phyloP scores from a whole-genome alignment of 1,140 invertebrate species.

The Cherax quadricarinatus region DNA sequence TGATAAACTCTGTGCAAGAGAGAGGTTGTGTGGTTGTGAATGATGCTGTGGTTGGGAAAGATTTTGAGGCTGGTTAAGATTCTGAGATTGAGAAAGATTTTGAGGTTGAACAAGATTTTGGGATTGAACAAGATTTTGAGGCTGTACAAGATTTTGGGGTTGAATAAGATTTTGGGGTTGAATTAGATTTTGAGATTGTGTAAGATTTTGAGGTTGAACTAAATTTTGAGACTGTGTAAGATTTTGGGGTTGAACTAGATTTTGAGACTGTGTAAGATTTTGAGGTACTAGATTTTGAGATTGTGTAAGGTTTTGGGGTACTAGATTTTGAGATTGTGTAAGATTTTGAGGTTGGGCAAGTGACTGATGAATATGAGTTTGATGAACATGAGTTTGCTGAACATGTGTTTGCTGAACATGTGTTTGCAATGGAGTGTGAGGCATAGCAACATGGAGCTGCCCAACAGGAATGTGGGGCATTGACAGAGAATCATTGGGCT shows the following conservation, averaged over 20 bases:
- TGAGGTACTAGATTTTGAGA: slow-evolving; percentile 46
- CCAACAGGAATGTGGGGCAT: slow-evolving; percentile 49
- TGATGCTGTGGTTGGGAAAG: slow-evolving; percentile 50
- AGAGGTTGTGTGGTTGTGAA: slow-evolving; percentile 61
- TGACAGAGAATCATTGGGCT: slow-evolving; percentile 21
- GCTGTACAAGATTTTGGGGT: slow-evolving; percentile 43
- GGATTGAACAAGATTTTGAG: slow-evolving; percentile 54
- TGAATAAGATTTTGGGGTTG: slow-evolving; percentile 42
- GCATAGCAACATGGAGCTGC: slow-evolving; percentile 52
- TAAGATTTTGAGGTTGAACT: slow-evolving; percentile 32
- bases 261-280: slow-evolving; percentile 41
- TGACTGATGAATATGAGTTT: slow-evolving; percentile 34
- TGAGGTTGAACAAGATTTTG: slow-evolving; percentile 57
- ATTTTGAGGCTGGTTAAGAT: slow-evolving; percentile 49
- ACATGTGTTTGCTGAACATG: slow-evolving; percentile 4
- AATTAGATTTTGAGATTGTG: slow-evolving; percentile 49
- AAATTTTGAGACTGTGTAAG: slow-evolving; percentile 42
- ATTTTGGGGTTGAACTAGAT: slow-evolving; percentile 40
- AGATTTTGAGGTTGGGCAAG: slow-evolving; percentile 49
- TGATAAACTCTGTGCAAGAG: slow-evolving; percentile 44
- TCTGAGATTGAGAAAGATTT: slow-evolving; percentile 50
- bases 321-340: slow-evolving; percentile 43
- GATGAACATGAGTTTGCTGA: too few species aligned
- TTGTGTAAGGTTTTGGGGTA: slow-evolving; percentile 34
- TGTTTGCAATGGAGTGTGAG: slow-evolving; percentile 17